These are phyloP conservation scores for Troilus luridus DNA, from an alignment of 2,888 invertebrate genomes.

Conservation along the genomic window DNA sequence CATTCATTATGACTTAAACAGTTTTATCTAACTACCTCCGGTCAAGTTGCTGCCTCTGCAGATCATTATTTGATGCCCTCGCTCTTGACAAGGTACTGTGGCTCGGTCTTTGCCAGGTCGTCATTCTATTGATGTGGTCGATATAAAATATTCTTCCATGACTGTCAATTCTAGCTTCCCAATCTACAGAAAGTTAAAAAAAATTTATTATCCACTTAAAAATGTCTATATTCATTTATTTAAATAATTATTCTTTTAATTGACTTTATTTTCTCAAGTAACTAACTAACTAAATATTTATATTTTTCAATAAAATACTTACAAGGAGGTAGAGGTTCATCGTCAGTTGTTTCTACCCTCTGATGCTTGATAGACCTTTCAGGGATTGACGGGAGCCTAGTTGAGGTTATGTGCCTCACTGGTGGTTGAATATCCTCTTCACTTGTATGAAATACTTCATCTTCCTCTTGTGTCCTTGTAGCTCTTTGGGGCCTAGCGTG, in stretches of 20 bases:
- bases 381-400: slow-evolving; percentile 85
- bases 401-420: slow-evolving; percentile 77
- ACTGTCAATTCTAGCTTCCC: slow-evolving; percentile 97
- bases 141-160: slow-evolving; percentile 98
- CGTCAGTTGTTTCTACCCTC: slow-evolving; percentile 72
- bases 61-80: slow-evolving; percentile 73
- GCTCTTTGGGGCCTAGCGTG: slow-evolving; percentile 72
- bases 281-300: background rate
- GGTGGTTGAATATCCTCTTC: slow-evolving; percentile 55
- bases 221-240: too few relatives aligned
- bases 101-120: slow-evolving; percentile 94
- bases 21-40: slow-evolving; percentile 70
- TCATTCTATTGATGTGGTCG: slow-evolving; percentile 95
- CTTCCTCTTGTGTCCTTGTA: slow-evolving; percentile 52
- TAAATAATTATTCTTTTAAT: too few relatives aligned
- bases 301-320: slow-evolving; percentile 68
- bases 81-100: slow-evolving; percentile 70
- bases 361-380: slow-evolving; percentile 78
- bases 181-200: slow-evolving; percentile 74
- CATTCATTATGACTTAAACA: background rate
- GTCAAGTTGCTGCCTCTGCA: slow-evolving; percentile 80
- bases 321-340: slow-evolving; percentile 91
- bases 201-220: too few relatives aligned
- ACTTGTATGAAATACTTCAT: slow-evolving; percentile 55
- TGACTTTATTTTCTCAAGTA: too few relatives aligned